Conservation (phyloP, 1,140 invertebrate genomes). For the Tenebrio molitor region DNA sequence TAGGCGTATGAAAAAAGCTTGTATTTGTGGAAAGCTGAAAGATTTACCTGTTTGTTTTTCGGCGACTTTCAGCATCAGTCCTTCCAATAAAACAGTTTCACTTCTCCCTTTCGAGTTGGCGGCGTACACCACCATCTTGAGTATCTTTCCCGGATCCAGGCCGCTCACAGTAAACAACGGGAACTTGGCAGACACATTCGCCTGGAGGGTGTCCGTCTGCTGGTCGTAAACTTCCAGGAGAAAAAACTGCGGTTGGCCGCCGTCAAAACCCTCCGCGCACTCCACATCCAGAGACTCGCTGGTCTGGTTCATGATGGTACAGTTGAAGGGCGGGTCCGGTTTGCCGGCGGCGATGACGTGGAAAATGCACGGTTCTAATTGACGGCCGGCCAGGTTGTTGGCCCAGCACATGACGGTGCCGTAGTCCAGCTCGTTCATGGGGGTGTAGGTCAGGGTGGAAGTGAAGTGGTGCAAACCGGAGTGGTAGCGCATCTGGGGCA, state of each 20-base stretch:
- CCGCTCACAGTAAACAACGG: slow-evolving; percentile 78
- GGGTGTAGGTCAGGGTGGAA: slow-evolving; percentile 84
- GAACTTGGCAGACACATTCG: slow-evolving; percentile 77
- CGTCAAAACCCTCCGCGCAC: slow-evolving; percentile 86
- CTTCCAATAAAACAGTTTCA: slow-evolving; percentile 72
- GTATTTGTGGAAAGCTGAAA: background rate
- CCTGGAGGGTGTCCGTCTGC: slow-evolving; percentile 73
- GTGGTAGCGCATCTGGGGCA: slow-evolving; percentile 74
- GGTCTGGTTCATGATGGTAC: slow-evolving; percentile 83
- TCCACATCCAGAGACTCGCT: slow-evolving; percentile 81
- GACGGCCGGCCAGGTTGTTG: slow-evolving; percentile 76
- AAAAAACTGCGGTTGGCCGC: slow-evolving; percentile 75
- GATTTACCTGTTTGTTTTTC: slow-evolving; percentile 82
- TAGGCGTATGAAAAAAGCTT: no score
- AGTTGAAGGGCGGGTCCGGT: slow-evolving; percentile 85
- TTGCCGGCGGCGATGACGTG: slow-evolving; percentile 82
- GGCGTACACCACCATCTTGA: slow-evolving; percentile 77
- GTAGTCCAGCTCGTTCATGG: slow-evolving; percentile 83
- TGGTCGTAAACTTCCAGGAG: slow-evolving; percentile 80
- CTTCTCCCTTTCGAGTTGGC: slow-evolving; percentile 75
- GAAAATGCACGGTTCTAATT: slow-evolving; percentile 80
- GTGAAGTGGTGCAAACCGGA: slow-evolving; percentile 73
- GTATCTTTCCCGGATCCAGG: slow-evolving; percentile 76
- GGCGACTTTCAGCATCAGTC: slow-evolving; percentile 79
- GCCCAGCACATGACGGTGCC: slow-evolving; percentile 78